A percentile compares a stretch with the other conserved stretches of the same genome.
Evolutionary conservation across 2,888 invertebrate species (phyloP).

Genomic region (Meloe dianella): DNA sequence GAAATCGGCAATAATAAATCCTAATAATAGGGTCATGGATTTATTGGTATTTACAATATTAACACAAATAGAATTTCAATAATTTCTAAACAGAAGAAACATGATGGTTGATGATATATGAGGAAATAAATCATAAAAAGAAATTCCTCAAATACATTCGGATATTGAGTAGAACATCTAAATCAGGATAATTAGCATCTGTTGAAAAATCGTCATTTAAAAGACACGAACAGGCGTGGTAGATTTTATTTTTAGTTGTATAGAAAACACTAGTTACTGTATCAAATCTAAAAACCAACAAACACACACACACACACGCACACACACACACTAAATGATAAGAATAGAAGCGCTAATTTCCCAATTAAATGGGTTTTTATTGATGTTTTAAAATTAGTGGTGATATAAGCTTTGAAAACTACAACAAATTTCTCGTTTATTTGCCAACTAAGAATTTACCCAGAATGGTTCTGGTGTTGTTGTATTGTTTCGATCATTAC

Average conservation of each 20-base stretch:
- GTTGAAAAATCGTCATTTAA: slow-evolving; percentile 41
- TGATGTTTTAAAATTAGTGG: background rate
- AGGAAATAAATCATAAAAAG: slow-evolving; percentile 18
- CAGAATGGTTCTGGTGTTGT: slow-evolving; percentile 44
- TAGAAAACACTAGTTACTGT: background rate
- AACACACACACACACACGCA: background rate
- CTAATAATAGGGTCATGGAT: background rate
- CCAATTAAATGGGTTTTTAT: background rate
- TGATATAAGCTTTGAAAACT: background rate
- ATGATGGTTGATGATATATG: background rate
- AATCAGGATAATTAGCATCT: slow-evolving; percentile 25
- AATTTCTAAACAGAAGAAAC: background rate
- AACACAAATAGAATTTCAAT: background rate
- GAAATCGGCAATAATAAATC: background rate
- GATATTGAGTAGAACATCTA: too few relatives aligned
- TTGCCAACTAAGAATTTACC: slow-evolving; percentile 38
- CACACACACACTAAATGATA: background rate
- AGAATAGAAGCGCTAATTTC: background rate
- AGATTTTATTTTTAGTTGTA: background rate
- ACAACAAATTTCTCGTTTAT: background rate
- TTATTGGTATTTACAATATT: background rate
- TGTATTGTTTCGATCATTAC: slow-evolving; percentile 25
- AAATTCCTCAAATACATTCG: slow-evolving; percentile 46
- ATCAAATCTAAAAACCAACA: background rate
- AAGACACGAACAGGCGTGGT: background rate